Conservation (phyloP, 1,140 invertebrate genomes). For the Bombus polaris region DNA sequence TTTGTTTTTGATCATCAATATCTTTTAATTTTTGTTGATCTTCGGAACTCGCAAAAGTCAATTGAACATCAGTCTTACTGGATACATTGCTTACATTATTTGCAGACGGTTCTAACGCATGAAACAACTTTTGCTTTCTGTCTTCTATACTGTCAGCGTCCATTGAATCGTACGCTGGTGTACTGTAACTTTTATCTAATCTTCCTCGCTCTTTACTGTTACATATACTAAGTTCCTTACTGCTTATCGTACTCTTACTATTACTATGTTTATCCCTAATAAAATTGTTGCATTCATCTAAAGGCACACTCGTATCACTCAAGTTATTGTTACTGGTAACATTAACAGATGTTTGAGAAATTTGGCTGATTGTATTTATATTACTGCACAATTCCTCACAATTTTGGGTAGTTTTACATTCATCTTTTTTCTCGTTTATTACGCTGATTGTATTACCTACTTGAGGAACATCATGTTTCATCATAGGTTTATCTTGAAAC, state of each 20-base stretch:
- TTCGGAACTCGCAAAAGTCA: conserved; percentile 41
- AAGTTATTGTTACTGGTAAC: conserved; percentile 61
- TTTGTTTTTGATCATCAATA: conserved; percentile 28
- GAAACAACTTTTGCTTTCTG: conserved; percentile 63
- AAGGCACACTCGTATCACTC: conserved; percentile 71
- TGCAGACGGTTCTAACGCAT: conserved; percentile 37
- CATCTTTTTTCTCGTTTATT: conserved; percentile 39
- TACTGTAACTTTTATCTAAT: conserved; percentile 90
- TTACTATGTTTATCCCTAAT: conserved; percentile 59
- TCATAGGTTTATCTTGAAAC: conserved; percentile 74
- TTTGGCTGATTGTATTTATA: conserved; percentile 43
- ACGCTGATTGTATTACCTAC: conserved; percentile 41
- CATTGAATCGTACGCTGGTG: conserved; percentile 88
- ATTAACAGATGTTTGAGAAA: conserved; percentile 22
- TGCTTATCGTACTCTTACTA: conserved; percentile 36
- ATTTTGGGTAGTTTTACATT: conserved; percentile 28
- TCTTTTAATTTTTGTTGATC: conserved; percentile 41
- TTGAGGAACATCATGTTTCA: conserved; percentile 54
- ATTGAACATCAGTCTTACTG: conserved; percentile 69
- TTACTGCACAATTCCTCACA: conserved; percentile 16
- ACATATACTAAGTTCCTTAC: conserved; percentile 33
- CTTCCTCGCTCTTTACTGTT: conserved; percentile 81
- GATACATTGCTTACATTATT: conserved; percentile 53
- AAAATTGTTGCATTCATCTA: conserved; percentile 65
- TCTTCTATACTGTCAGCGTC: conserved; percentile 72